These are phyloP conservation scores for Agrochola circellaris DNA, from an alignment of 2,888 invertebrate genomes.

Conservation along the genomic window DNA sequence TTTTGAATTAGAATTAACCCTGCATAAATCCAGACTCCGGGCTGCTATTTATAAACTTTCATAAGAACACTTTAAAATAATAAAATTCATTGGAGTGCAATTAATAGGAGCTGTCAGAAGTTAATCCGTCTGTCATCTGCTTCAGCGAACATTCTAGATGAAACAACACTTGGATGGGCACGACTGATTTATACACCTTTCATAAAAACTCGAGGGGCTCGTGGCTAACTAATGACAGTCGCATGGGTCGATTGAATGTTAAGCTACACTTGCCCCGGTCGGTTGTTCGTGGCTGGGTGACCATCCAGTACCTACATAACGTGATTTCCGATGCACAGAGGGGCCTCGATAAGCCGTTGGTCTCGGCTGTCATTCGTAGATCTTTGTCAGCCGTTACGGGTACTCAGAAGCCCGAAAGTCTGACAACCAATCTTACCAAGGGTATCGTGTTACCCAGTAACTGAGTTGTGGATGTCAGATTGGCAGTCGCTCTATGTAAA, in stretches of 20 bases:
- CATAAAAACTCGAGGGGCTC: neutral
- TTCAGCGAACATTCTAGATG: constrained; percentile 49
- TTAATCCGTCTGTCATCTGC: constrained; percentile 56
- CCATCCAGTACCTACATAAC: no score
- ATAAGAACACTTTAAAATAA: neutral
- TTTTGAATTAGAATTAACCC: no score
- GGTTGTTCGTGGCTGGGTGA: neutral
- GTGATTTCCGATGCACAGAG: no score
- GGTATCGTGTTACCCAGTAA: neutral
- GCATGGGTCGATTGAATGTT: neutral
- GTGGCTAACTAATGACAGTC: neutral
- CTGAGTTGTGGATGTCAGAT: neutral
- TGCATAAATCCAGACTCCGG: no score
- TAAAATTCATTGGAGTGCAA: constrained; percentile 40
- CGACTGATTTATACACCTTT: constrained; percentile 30
- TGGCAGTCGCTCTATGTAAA: neutral
- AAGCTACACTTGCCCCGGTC: neutral
- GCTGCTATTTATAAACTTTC: no score
- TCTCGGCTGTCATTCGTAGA: neutral
- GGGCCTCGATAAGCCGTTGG: neutral
- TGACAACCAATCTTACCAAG: neutral
- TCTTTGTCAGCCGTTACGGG: neutral
- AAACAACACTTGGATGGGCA: constrained; percentile 31
- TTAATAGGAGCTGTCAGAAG: constrained; percentile 52
- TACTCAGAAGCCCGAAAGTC: neutral